These are phyloP conservation scores for Drosophila miranda DNA, from an alignment of 1,140 invertebrate genomes.

Conservation along the genomic window DNA sequence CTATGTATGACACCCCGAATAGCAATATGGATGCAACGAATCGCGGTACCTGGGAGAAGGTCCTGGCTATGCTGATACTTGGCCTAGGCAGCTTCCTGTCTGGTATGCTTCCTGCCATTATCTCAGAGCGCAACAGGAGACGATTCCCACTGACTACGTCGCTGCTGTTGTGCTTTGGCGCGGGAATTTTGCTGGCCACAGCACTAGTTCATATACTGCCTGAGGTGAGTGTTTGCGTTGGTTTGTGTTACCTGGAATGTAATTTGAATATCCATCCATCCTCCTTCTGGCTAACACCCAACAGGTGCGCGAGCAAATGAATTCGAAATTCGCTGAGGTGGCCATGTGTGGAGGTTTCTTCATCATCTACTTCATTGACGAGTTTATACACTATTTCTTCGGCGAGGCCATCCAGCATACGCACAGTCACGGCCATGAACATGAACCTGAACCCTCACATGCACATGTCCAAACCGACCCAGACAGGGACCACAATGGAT, in stretches of 20 bases:
- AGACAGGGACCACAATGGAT: conserved; percentile 20
- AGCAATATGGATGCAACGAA: conserved; percentile 20
- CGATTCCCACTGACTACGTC: conserved; percentile 85
- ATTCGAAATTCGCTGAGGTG: conserved; percentile 86
- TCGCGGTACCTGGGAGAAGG: conserved; percentile 84
- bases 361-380: conserved; percentile 90
- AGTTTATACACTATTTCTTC: conserved; percentile 87
- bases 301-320: conserved; percentile 83
- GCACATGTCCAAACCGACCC: not conserved
- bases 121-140: conserved; percentile 84
- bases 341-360: conserved; percentile 90
- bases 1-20: conserved; percentile 11
- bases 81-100: conserved; percentile 87
- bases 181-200: conserved; percentile 92
- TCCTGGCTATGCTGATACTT: conserved; percentile 87
- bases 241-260: not conserved
- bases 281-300: not conserved
- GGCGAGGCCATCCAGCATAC: conserved; percentile 81
- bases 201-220: conserved; percentile 92
- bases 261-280: conserved; percentile 3
- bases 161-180: conserved; percentile 90
- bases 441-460: not conserved
- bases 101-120: conserved; percentile 86
- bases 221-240: conserved; percentile 84
- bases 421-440: conserved; percentile 38